These are phyloP conservation scores for Channa argus DNA, from an alignment of 2,113 vertebrate species.

Conservation along the genomic window DNA sequence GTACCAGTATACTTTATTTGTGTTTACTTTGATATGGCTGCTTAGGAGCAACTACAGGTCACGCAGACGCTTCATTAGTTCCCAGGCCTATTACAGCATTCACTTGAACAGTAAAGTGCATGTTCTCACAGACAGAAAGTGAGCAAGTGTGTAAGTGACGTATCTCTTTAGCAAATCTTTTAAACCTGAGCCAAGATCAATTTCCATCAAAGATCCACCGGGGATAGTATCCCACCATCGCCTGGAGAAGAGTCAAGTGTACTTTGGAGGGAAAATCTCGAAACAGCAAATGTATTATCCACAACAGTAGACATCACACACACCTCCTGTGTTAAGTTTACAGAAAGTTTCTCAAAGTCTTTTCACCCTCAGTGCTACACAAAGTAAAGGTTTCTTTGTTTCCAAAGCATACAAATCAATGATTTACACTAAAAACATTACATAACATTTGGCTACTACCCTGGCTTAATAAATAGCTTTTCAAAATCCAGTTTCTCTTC, in stretches of 20 bases:
- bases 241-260: conserved; percentile 69
- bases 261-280: conserved; percentile 65
- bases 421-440: conserved; percentile 34
- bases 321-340: conserved; percentile 39
- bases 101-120: conserved; percentile 40
- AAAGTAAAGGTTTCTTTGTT: conserved; percentile 47
- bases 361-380: conserved; percentile 13
- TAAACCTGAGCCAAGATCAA: conserved; percentile 73
- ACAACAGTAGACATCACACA: conserved; percentile 64
- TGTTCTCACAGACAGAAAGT: conserved; percentile 62
- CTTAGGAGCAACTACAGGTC: conserved; percentile 23
- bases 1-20: conserved; percentile 26
- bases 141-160: conserved; percentile 68
- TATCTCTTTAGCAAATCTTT: conserved; percentile 55
- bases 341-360: conserved; percentile 51
- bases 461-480: conserved; percentile 5
- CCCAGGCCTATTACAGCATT: conserved; percentile 49
- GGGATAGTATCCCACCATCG: conserved; percentile 71
- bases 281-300: conserved; percentile 62
- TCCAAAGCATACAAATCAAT: conserved; percentile 46
- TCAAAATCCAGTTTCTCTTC: too few relatives aligned
- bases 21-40: conserved; percentile 36
- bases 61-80: conserved; percentile 50
- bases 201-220: conserved; percentile 67
- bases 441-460: conserved; percentile 38